Percentiles rank a stretch among this genome's conserved stretches.
These are phyloP conservation scores for Lycodopsis pacificus DNA, from an alignment of 2,797 vertebrate species.

Conservation along the genomic window DNA sequence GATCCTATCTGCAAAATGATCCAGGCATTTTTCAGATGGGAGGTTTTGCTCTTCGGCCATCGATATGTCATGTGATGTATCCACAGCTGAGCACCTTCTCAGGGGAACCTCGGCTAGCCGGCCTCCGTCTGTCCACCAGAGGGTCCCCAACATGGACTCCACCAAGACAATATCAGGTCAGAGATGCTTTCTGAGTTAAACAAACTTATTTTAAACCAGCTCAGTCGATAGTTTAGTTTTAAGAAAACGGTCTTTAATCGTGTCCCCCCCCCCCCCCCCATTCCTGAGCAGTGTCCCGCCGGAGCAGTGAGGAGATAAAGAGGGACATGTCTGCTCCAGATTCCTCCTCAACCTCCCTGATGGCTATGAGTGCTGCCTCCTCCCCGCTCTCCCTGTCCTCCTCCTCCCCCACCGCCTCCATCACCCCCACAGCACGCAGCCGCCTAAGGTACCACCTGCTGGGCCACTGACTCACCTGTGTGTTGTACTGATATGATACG, in stretches of 20 bases:
- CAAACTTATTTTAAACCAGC: neutral
- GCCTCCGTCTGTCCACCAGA: conserved; percentile 86
- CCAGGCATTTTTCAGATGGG: too few relatives aligned
- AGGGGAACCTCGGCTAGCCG: conserved; percentile 88
- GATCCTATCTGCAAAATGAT: too few relatives aligned
- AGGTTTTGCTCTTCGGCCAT: too few relatives aligned
- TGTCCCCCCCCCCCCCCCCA: neutral
- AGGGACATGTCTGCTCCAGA: conserved; percentile 90
- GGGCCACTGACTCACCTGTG: neutral
- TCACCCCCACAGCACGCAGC: conserved; percentile 93
- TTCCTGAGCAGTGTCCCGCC: conserved; percentile 86
- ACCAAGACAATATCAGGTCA: conserved; percentile 91
- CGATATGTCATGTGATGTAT: conserved; percentile 36
- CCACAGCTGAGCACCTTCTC: conserved; percentile 89
- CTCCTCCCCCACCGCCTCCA: conserved; percentile 91
- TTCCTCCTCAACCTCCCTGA: conserved; percentile 88
- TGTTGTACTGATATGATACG: neutral
- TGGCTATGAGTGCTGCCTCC: conserved; percentile 90
- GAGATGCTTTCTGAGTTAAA: neutral
- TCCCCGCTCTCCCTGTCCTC: conserved; percentile 91
- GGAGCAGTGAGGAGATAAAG: conserved; percentile 95
- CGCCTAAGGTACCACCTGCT: conserved; percentile 88
- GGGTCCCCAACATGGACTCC: conserved; percentile 92
- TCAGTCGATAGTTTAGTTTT: neutral
- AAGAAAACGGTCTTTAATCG: neutral